These are phyloP conservation scores for Limnodromus scolopaceus DNA, from an alignment of 2,797 vertebrate genomes.

Conservation along the genomic window DNA sequence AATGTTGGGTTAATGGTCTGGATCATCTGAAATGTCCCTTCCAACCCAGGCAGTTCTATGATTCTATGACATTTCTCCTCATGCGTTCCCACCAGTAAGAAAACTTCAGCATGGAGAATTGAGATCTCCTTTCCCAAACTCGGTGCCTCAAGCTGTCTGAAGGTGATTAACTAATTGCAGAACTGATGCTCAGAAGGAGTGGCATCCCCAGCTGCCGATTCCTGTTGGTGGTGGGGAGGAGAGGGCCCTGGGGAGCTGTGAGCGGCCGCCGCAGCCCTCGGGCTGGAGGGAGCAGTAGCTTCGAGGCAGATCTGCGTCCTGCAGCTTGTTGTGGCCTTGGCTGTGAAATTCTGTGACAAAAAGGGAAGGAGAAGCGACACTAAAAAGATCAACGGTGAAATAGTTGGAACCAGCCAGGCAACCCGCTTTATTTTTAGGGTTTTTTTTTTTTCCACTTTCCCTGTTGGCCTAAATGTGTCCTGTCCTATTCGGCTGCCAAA, in stretches of 20 bases:
- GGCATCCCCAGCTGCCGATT: not conserved
- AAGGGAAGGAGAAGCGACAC: not conserved
- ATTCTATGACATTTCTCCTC: not conserved
- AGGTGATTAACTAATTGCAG: not conserved
- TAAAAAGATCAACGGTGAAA: not conserved
- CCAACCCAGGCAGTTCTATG: too few species aligned
- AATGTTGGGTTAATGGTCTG: too few species aligned
- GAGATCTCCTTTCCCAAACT: not conserved
- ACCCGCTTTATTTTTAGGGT: fast-evolving
- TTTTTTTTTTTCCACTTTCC: not conserved
- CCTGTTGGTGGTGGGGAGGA: not conserved
- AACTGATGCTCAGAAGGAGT: not conserved
- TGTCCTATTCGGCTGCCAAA: not conserved
- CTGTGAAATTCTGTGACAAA: not conserved
- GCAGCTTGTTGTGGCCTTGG: not conserved
- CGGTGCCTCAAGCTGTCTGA: not conserved
- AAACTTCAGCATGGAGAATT: fast-evolving
- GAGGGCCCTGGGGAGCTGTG: too few species aligned
- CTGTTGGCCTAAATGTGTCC: not conserved
- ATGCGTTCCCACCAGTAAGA: fast-evolving
- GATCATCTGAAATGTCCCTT: too few species aligned
- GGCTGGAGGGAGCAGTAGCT: not conserved
- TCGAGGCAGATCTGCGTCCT: not conserved
- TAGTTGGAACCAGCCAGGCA: not conserved
- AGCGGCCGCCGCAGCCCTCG: not conserved